These are phyloP conservation scores for Monopterus albus DNA, from an alignment of 2,113 vertebrate genomes.

Conservation along the genomic window DNA sequence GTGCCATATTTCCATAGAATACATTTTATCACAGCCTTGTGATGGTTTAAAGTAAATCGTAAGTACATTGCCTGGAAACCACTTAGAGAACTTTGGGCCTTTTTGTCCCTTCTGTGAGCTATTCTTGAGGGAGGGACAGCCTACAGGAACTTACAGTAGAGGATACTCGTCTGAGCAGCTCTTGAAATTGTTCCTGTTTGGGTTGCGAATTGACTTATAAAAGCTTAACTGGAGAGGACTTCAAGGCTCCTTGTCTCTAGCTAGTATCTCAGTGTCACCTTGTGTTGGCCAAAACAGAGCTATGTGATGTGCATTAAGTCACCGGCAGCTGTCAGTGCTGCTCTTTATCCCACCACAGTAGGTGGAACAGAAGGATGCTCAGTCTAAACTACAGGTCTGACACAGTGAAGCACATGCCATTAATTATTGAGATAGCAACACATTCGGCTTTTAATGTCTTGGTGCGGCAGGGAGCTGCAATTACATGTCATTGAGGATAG, in stretches of 20 bases:
- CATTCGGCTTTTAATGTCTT: slow-evolving; percentile 78
- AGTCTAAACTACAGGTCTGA: slow-evolving; percentile 64
- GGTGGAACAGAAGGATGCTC: slow-evolving; percentile 8
- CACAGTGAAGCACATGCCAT: slow-evolving; percentile 70
- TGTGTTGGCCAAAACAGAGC: slow-evolving; percentile 65
- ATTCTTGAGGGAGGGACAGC: slow-evolving; percentile 42
- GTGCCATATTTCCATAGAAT: slow-evolving; percentile 37
- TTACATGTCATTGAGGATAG: slow-evolving; percentile 48
- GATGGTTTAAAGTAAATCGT: slow-evolving; percentile 47
- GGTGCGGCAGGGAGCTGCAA: slow-evolving; percentile 48
- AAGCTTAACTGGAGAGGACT: slow-evolving; percentile 55
- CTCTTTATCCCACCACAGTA: slow-evolving; percentile 52
- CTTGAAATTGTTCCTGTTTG: slow-evolving; percentile 49
- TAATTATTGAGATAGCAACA: slow-evolving; percentile 76
- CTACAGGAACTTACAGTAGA: slow-evolving; percentile 46
- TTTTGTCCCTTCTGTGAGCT: slow-evolving; percentile 31
- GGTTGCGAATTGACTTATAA: slow-evolving; percentile 59
- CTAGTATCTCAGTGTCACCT: slow-evolving; percentile 63
- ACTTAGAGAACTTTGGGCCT: slow-evolving; percentile 49
- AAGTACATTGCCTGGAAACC: slow-evolving; percentile 62
- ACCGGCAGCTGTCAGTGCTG: slow-evolving; percentile 65
- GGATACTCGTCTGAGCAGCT: slow-evolving; percentile 45
- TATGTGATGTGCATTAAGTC: slow-evolving; percentile 68
- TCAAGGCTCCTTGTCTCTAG: slow-evolving; percentile 46
- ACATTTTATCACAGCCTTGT: slow-evolving; percentile 43